These are phyloP conservation scores for Crioceris asparagi DNA, from an alignment of 2,888 invertebrate species.

Conservation along the genomic window DNA sequence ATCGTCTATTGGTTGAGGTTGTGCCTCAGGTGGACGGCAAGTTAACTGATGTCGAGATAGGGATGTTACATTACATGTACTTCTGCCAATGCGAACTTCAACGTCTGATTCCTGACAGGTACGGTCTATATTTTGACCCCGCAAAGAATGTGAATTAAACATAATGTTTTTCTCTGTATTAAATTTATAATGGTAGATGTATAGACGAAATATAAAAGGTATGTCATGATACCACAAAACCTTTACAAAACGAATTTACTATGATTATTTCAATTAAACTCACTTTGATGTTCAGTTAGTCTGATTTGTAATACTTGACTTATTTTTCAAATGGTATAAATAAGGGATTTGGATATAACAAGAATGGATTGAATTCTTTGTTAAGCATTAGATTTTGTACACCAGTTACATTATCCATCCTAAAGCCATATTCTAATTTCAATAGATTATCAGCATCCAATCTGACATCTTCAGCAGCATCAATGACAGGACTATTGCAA, in stretches of 20 bases:
- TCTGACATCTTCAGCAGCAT: conserved; percentile 47
- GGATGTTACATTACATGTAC: conserved; percentile 89
- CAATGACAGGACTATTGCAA: conserved; percentile 78
- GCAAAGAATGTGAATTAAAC: conserved; percentile 16
- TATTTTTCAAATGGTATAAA: conserved; percentile 84
- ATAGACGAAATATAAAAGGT: too few species aligned
- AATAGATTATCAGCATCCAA: conserved; percentile 73
- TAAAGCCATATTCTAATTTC: conserved; percentile 82
- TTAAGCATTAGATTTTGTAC: conserved; percentile 64
- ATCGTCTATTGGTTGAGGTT: conserved; percentile 53
- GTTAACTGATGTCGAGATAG: conserved; percentile 85
- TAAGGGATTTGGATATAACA: conserved; percentile 84
- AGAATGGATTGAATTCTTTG: conserved; percentile 61
- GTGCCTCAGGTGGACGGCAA: conserved; percentile 81
- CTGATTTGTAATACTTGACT: conserved; percentile 87
- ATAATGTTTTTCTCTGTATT: too few species aligned
- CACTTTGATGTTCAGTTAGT: conserved; percentile 85
- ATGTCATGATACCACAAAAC: too few species aligned
- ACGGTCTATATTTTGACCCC: conserved; percentile 80
- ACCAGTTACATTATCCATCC: conserved; percentile 88
- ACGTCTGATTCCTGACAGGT: conserved; percentile 87
- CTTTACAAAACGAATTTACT: too few species aligned
- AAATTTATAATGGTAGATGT: too few species aligned
- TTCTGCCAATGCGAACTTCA: conserved; percentile 77
- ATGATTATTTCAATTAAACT: conserved; percentile 26